Conservation (phyloP, 2,888 invertebrate species). For the Parnassius smintheus region DNA sequence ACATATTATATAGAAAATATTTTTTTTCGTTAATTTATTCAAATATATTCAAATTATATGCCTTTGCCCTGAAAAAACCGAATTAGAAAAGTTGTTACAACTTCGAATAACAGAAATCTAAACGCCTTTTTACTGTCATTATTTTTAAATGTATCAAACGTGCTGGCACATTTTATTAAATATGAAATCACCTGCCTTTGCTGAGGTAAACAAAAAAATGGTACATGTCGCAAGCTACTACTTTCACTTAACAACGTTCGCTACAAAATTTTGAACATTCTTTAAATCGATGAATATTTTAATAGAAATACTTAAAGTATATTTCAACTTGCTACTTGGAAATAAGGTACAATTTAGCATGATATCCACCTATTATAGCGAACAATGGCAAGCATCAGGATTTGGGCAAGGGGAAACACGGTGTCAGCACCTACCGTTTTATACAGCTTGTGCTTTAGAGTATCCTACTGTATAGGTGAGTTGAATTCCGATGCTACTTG, state of each 20-base stretch:
- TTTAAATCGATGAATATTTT: conserved; percentile 63
- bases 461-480: conserved; percentile 32
- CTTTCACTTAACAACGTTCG: conserved; percentile 29
- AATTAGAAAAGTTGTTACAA: conserved; percentile 10
- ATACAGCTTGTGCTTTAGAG: conserved; percentile 42
- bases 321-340: conserved; percentile 18
- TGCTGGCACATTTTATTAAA: conserved; percentile 53
- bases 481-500: conserved; percentile 38
- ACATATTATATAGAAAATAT: too few relatives aligned
- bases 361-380: conserved; percentile 32
- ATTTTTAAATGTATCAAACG: conserved; percentile 63
- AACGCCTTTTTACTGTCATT: conserved; percentile 57
- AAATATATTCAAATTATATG: too few relatives aligned
- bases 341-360: conserved; percentile 42
- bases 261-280: conserved; percentile 45
- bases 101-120: conserved; percentile 48
- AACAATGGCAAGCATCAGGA: conserved; percentile 55
- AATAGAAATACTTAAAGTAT: conserved; percentile 27
- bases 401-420: conserved; percentile 55
- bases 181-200: conserved; percentile 43
- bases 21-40: too few relatives aligned
- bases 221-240: conserved; percentile 25
- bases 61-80: too few relatives aligned
- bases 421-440: conserved; percentile 51
- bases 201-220: conserved; percentile 20